These are phyloP conservation scores for Campylorhamphus procurvoides DNA, from an alignment of 2,113 vertebrate species.

Conservation along the genomic window DNA sequence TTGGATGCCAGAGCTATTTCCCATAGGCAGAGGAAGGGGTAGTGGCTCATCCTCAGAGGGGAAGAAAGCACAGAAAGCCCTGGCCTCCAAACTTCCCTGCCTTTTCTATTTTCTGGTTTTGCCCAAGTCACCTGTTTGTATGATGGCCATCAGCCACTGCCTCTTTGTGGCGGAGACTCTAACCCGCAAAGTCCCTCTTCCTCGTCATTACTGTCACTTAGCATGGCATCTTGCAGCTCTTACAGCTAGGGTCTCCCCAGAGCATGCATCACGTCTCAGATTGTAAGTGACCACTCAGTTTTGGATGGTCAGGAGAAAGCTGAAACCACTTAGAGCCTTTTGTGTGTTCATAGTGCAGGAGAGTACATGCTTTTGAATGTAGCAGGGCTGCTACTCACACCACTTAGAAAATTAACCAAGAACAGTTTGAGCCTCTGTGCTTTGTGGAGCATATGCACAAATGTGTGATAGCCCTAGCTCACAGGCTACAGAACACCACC, in stretches of 20 bases:
- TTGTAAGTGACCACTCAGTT: background rate
- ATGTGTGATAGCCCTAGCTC: background rate
- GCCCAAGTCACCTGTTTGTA: background rate
- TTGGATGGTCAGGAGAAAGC: background rate
- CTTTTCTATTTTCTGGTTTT: background rate
- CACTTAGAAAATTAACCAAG: background rate
- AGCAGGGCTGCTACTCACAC: background rate
- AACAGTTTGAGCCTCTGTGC: background rate
- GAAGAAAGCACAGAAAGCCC: background rate
- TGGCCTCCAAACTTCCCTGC: background rate
- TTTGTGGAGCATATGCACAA: background rate
- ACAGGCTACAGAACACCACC: background rate
- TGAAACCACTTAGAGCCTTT: background rate
- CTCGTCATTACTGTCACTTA: background rate
- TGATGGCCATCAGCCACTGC: accelerated
- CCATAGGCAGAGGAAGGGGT: accelerated
- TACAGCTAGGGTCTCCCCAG: background rate
- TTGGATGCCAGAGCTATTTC: background rate
- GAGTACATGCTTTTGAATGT: background rate
- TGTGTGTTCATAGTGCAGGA: background rate
- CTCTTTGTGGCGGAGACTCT: background rate
- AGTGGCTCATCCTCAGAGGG: background rate
- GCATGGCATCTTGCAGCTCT: background rate
- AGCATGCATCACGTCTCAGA: background rate
- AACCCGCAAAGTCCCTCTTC: background rate